phyloP scores from a whole-genome alignment of 2,888 invertebrate species.

The Heteromurus nitidus region DNA sequence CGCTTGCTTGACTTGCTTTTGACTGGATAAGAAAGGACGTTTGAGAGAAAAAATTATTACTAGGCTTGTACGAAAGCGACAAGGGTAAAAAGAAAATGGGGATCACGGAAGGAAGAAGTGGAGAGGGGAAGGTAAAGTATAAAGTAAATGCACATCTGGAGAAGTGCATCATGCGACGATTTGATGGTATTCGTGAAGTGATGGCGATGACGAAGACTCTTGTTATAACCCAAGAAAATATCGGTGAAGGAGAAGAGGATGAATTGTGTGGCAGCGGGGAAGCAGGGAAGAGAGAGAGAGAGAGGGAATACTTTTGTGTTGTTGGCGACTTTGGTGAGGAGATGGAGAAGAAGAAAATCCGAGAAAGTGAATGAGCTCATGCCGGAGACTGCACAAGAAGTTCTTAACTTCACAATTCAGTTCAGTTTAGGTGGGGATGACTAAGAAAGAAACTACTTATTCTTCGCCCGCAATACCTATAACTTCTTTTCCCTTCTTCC shows the following conservation, averaged over 20 bases:
- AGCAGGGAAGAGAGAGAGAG: conserved; percentile 42
- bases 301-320: not conserved
- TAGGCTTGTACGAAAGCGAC: conserved; percentile 38
- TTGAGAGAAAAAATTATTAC: conserved; percentile 33
- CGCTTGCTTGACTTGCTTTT: conserved; percentile 49
- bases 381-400: conserved; percentile 28
- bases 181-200: conserved; percentile 54
- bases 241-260: conserved; percentile 18
- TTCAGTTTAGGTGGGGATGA: conserved; percentile 31
- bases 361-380: conserved; percentile 50
- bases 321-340: no score
- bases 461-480: no score
- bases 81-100: conserved; percentile 34
- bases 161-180: conserved; percentile 50
- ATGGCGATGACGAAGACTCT: conserved; percentile 57
- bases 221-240: no score
- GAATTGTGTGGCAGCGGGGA: conserved; percentile 40
- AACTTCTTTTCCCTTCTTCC: no score
- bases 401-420: conserved; percentile 42
- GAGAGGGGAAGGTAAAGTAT: conserved; percentile 39
- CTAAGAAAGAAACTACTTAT: conserved; percentile 41
- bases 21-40: conserved; percentile 41
- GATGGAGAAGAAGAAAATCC: conserved; percentile 58
- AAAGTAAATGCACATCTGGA: conserved; percentile 3
- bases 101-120: conserved; percentile 36